Percentiles rank a stretch among this genome's conserved stretches.
Evolutionary conservation across 2,113 vertebrate genomes (phyloP).

Genomic region (Laticauda laticaudata): DNA sequence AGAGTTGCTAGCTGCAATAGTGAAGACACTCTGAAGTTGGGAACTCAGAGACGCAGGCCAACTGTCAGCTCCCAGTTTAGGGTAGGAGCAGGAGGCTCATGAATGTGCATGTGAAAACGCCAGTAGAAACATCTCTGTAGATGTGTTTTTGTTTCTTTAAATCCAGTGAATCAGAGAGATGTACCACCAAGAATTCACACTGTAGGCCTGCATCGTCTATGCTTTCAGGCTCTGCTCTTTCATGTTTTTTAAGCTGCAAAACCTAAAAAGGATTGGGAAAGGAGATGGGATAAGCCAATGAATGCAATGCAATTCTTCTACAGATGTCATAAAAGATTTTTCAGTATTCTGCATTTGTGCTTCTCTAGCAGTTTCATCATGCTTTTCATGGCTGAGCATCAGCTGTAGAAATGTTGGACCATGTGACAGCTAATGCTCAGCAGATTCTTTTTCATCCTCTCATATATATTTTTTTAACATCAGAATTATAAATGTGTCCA

Average conservation of each 20-base stretch:
- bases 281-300: background rate
- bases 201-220: background rate
- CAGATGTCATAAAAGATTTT: background rate
- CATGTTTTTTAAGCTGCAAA: background rate
- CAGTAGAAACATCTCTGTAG: background rate
- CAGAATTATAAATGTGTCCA: background rate
- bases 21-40: constrained; percentile 89
- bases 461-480: background rate
- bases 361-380: background rate
- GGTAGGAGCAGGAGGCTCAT: constrained; percentile 61
- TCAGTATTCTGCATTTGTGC: background rate
- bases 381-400: background rate
- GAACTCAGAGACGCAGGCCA: constrained; percentile 86
- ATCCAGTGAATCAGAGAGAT: background rate
- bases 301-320: background rate
- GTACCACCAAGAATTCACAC: background rate
- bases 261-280: background rate
- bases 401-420: background rate
- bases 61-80: constrained; percentile 94
- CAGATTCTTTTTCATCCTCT: no score
- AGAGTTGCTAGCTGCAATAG: constrained; percentile 81
- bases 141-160: background rate
- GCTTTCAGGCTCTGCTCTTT: background rate
- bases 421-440: background rate
- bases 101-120: background rate